Evolutionary conservation across 2,113 vertebrate species (phyloP).

Genomic region (Crotalus horridus): DNA sequence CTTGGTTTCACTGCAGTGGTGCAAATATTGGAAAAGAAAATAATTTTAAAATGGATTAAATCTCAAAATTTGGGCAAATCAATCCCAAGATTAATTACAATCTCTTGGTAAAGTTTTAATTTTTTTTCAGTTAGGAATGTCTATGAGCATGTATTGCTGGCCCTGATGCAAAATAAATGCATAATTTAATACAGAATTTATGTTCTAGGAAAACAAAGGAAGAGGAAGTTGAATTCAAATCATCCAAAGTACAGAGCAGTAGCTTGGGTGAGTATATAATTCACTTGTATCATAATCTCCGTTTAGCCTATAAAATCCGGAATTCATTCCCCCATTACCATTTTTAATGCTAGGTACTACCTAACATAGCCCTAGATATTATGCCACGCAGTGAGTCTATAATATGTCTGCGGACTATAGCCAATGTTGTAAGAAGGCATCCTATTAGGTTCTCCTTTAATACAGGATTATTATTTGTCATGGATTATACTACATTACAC

Average conservation of each 20-base stretch:
- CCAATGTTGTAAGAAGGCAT: neutral
- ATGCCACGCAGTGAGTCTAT: neutral
- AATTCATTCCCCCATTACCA: neutral
- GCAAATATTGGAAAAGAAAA: neutral
- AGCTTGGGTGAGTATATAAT: conserved; percentile 54
- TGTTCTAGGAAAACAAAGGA: conserved; percentile 56
- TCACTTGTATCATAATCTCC: neutral
- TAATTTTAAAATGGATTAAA: neutral
- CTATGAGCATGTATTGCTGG: neutral
- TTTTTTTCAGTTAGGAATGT: neutral
- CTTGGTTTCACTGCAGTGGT: neutral
- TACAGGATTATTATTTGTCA: neutral
- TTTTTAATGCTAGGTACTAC: neutral
- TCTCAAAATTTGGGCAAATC: neutral
- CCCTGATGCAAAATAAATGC: neutral
- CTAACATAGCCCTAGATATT: neutral
- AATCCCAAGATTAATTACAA: neutral
- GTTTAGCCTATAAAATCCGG: neutral
- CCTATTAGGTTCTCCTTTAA: neutral
- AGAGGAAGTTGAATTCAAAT: conserved; percentile 44
- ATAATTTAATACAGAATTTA: neutral
- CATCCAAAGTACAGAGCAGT: conserved; percentile 31
- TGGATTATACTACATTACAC: neutral
- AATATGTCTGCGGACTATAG: neutral
- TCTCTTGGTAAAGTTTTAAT: neutral